phyloP scores from a whole-genome alignment of 2,888 invertebrate genomes.

The Lepidochrysops patricia region DNA sequence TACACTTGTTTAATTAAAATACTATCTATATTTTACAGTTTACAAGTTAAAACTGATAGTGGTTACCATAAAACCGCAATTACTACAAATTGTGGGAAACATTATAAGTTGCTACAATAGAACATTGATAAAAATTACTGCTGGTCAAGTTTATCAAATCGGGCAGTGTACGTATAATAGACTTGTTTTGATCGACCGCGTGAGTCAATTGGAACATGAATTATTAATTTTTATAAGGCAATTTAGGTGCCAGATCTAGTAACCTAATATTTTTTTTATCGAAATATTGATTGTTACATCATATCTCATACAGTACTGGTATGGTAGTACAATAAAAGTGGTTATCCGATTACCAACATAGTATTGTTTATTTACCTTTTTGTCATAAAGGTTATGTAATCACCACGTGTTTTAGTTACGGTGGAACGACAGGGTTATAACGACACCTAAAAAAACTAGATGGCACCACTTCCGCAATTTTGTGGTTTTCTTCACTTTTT shows the following conservation, averaged over 20 bases:
- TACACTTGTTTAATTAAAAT: neutral
- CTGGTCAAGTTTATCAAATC: neutral
- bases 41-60: neutral
- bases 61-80: neutral
- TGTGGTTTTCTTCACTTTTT: no score
- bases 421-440: no score
- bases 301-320: no score
- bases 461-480: no score
- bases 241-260: slow-evolving; percentile 14
- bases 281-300: neutral
- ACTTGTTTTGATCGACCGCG: neutral
- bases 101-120: neutral
- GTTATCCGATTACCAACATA: no score
- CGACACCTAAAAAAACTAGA: no score
- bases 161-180: neutral
- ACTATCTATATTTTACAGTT: neutral
- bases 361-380: no score
- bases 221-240: neutral
- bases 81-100: neutral
- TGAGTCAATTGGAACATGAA: neutral
- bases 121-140: neutral
- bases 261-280: neutral
- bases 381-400: no score
- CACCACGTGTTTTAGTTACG: no score
- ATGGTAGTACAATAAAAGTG: no score